Evolutionary conservation across 2,797 vertebrate genomes (phyloP).

Genomic region (Crocidura indochinensis): DNA sequence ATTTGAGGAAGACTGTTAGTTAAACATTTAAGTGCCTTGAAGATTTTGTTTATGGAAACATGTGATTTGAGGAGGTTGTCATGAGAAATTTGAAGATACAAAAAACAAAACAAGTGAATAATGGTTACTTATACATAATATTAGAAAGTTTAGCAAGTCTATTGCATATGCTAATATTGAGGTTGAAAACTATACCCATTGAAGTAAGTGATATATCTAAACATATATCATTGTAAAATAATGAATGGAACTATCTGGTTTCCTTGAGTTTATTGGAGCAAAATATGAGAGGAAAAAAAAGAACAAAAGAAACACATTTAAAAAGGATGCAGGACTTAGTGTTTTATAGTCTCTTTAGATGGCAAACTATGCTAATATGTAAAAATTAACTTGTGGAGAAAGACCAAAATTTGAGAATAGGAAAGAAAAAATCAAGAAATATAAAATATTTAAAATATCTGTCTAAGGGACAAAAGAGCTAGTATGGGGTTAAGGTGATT

Average conservation of each 20-base stretch:
- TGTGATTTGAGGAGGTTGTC: background rate
- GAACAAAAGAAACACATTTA: background rate
- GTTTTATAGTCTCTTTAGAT: background rate
- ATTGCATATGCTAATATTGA: background rate
- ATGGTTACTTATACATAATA: rapidly evolving
- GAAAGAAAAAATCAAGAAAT: constrained; percentile 24
- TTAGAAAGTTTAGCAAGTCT: background rate
- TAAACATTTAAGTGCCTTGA: background rate
- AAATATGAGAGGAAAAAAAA: background rate
- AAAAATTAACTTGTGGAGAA: constrained; percentile 2
- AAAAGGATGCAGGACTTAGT: background rate
- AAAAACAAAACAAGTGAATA: background rate
- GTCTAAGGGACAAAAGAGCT: too few species aligned
- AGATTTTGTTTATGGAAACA: background rate
- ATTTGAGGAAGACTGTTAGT: background rate
- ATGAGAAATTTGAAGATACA: background rate
- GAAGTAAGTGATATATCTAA: background rate
- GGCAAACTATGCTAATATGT: background rate
- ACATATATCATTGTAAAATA: background rate
- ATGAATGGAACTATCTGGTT: background rate
- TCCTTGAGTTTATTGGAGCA: background rate
- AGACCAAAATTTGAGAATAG: constrained; percentile 11
- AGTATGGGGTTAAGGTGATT: too few species aligned
- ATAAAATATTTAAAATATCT: background rate
- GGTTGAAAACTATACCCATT: background rate